These are phyloP conservation scores for Drosophila ercepeae DNA, from an alignment of 1,140 invertebrate species.

Conservation along the genomic window DNA sequence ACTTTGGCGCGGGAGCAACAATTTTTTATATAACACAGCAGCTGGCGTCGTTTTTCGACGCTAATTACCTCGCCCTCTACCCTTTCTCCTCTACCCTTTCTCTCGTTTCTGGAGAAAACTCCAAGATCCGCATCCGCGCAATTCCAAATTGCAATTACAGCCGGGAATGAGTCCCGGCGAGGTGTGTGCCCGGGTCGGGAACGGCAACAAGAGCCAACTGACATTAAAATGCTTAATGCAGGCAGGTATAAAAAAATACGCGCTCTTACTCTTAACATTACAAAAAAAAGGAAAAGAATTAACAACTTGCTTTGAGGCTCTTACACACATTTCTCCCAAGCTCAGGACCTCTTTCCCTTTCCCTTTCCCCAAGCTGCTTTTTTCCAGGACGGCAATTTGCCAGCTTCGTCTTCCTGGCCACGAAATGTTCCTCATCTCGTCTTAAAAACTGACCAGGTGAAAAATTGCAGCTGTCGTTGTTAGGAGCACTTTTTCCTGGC, in stretches of 20 bases:
- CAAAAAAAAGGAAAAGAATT: conserved; percentile 51
- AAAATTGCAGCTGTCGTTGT: conserved; percentile 82
- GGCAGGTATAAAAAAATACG: conserved; percentile 62
- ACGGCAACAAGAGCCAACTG: conserved; percentile 37
- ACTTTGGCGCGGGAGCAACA: conserved; percentile 63
- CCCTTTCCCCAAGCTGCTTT: conserved; percentile 1
- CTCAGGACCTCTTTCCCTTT: not conserved
- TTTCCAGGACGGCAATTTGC: conserved; percentile 45
- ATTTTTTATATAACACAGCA: conserved; percentile 70
- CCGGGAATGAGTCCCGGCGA: conserved; percentile 5
- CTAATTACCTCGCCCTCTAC: conserved; percentile 62
- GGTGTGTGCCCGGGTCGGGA: not conserved
- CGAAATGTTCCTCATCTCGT: conserved; percentile 61
- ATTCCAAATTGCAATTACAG: conserved; percentile 80
- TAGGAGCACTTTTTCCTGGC: conserved; percentile 33
- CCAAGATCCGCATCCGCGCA: conserved; percentile 24
- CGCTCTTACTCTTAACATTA: conserved; percentile 58
- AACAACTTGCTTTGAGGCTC: conserved; percentile 47
- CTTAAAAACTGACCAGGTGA: conserved; percentile 82
- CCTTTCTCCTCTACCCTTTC: too few relatives aligned
- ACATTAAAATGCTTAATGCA: conserved; percentile 81
- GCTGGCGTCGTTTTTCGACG: conserved; percentile 75
- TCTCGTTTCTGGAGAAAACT: too few relatives aligned
- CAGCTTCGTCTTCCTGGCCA: conserved; percentile 34
- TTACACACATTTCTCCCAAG: conserved; percentile 10